phyloP scores from a whole-genome alignment of 92 coral and sea anemone species.

The Phymanthus crucifer region DNA sequence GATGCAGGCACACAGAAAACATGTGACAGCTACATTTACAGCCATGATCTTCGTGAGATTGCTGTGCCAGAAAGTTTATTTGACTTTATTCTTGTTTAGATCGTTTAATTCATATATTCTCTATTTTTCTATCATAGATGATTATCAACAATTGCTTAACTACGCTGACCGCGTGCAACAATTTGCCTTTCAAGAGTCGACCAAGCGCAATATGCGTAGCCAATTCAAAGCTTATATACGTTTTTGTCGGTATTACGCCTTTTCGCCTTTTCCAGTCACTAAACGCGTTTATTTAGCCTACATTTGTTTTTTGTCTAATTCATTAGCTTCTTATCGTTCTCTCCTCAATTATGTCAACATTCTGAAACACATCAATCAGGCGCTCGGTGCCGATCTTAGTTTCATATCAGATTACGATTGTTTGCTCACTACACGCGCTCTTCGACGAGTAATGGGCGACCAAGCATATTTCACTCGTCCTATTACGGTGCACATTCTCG shows the following conservation, averaged over 20 bases:
- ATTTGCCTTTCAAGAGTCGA: constrained; percentile 49
- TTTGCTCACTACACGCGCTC: constrained; percentile 32
- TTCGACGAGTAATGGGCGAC: constrained; percentile 44
- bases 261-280: constrained; percentile 52
- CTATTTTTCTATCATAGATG: not conserved
- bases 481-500: constrained; percentile 44
- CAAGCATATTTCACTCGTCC: constrained; percentile 27
- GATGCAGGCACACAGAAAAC: not conserved
- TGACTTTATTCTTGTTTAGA: not conserved
- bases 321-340: constrained; percentile 46
- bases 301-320: constrained; percentile 41
- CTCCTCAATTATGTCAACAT: constrained; percentile 47
- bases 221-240: constrained; percentile 42
- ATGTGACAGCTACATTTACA: constrained; percentile 8
- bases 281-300: constrained; percentile 40
- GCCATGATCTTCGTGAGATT: constrained; percentile 17
- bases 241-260: constrained; percentile 45
- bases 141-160: constrained; percentile 14
- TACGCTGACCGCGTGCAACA: constrained; percentile 35
- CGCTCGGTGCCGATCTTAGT: constrained; percentile 22
- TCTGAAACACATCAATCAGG: constrained; percentile 41
- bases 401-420: constrained; percentile 51
- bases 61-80: constrained; percentile 22
- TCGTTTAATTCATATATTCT: not conserved
- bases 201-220: constrained; percentile 53